Evolutionary conservation across 2,888 invertebrate genomes (phyloP), one percentile per base, ranked within the genome.

Genomic region (Dryobota labecula): DNA sequence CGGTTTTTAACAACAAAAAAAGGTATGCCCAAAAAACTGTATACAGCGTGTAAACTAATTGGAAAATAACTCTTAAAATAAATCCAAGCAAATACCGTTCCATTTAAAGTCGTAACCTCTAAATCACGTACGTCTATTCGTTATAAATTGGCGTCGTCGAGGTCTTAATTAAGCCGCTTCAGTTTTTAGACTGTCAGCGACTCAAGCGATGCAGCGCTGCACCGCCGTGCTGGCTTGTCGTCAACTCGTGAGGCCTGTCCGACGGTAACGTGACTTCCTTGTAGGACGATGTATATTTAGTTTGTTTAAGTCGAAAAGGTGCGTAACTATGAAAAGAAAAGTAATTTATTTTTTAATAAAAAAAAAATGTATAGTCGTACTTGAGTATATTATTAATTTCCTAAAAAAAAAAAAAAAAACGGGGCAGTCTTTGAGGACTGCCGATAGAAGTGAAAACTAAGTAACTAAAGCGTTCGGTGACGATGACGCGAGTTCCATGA

Each of bases 91-190:
- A 68, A 49, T 61, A 13, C 30, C 11, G 70, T 62, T 53, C 62
- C 47, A 77, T 64, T 63, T 54, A 53, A 63, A 43, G 53, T 43
- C 30, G 41, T 64, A 56, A 57, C 54, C 60, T 71, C 72, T 79
- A 72, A 71, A 68, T 76, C 80, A 76, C 64, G 76, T 61, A 68
- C 73, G 81, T 79, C 70, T 70, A 79, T 73, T 72, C 77, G 73
- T 70, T 66, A 80, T 80, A 81, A 73, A 80, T 81, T 67, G 79
- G 47, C 77, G 54, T 76, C 69, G 56, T 81, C 65, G 58, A 66
- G 56, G 66, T 53, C 80, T 77, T 80, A 80, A 80, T 80, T 80
- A 80, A 81, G 81, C 45, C 58, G 61, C 33, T 69, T 65, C 27
- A 73, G 77, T 80, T 81, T 80, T 80, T 77, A 80, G 81, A 47